These are phyloP conservation scores for Protobothrops mucrosquamatus DNA, from an alignment of 2,113 vertebrate genomes.

Conservation along the genomic window DNA sequence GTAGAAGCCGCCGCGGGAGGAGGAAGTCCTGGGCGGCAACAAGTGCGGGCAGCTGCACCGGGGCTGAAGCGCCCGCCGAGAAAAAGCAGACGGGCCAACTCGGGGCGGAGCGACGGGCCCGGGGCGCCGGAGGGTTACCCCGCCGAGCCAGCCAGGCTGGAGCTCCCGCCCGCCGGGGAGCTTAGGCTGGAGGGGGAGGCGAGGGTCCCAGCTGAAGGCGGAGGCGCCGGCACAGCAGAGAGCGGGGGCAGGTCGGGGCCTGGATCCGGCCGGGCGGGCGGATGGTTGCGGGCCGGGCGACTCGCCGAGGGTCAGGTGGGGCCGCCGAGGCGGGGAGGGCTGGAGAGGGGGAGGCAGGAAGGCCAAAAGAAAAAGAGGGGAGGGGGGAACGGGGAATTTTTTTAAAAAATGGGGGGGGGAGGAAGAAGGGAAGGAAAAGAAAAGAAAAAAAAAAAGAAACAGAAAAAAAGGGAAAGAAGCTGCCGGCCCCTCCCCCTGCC, in stretches of 20 bases:
- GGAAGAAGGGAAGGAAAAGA: background rate
- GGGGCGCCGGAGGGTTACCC: background rate
- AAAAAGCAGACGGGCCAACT: background rate
- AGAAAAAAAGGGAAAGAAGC: background rate
- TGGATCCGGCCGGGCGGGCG: background rate
- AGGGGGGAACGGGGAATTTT: background rate
- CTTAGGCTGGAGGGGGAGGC: background rate
- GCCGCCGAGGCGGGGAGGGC: background rate
- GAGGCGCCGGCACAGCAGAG: background rate
- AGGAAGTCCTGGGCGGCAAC: background rate
- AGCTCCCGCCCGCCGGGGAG: background rate
- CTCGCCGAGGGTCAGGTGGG: background rate
- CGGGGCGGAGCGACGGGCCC: background rate
- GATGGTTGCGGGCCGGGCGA: background rate
- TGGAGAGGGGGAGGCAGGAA: background rate
- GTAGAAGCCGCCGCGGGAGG: background rate
- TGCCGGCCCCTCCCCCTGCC: slow-evolving; percentile 20
- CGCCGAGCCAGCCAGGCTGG: background rate
- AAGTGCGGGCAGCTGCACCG: background rate
- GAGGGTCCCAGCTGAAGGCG: no score
- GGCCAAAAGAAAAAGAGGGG: background rate
- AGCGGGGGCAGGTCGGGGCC: background rate
- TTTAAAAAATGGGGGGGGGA: no score
- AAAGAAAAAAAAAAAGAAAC: background rate
- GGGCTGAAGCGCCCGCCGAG: background rate